Base-by-base conservation (phyloP, 2,797 vertebrate species). In the Knipowitschia caucasica region DNA sequence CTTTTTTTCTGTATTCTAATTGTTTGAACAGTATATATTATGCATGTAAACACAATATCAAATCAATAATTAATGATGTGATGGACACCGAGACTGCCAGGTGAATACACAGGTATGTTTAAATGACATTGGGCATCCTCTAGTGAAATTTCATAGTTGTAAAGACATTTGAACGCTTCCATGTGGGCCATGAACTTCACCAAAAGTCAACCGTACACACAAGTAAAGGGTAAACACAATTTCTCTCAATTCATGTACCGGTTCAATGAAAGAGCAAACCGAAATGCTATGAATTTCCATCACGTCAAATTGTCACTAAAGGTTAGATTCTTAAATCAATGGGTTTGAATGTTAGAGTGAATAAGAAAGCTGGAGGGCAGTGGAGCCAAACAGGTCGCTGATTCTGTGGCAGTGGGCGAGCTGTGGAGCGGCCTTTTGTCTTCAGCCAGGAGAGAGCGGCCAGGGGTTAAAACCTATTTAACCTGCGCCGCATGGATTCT, bases 401-500 rank as follows among this genome's bases (percentile, higher is more conserved):
- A 25, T 46, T 66, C 43, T 36, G 58, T 50, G 35, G 45, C 42
- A 54, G 65, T 35, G 68, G 62, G 47, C 36, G 35, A 58, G 58
- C 62, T 15, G 60, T 43, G 30, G 59, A 49, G 64, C 57, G 44
- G 46, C 64, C 43, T 71, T 70, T 76, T 69, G 62, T 68, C 59
- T 61, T 69, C 53, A 43, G 18, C 57, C 72, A 23, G 2, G 27
- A 60, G 25, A 31, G 43, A 51, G 49, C 39, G 50, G 59, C 56
- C 25, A 1, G 36, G 62, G 61, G 69, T 68, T 63, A 62, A 72
- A 65, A 58, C 65, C 59, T 42, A 27, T 72, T 83, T 78, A 74
- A 82, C 73, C 73, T 67, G 54, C 51, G 24, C 62, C 15, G 47
- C 62, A 64, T 35, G 60, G 30, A 43, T 47, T 62, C 67, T 62